These are phyloP conservation scores for Thrips palmi DNA, from an alignment of 1,140 invertebrate species.

Conservation along the genomic window DNA sequence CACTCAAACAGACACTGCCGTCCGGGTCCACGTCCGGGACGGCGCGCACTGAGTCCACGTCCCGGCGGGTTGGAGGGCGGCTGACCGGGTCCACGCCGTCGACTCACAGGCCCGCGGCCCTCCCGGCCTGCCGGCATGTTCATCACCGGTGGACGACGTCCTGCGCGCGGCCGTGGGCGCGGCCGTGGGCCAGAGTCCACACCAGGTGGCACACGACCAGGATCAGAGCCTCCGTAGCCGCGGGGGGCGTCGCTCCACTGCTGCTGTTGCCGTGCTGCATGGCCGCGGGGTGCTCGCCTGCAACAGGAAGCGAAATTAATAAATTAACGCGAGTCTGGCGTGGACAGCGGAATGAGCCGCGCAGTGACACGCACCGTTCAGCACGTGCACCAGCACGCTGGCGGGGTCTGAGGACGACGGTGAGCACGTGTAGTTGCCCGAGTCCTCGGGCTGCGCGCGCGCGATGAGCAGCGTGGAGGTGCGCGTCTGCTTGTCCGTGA, in stretches of 20 bases:
- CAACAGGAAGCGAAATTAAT: constrained; percentile 20
- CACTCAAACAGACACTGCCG: no score
- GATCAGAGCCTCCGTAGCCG: no score
- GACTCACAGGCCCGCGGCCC: no score
- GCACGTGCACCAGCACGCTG: constrained; percentile 37
- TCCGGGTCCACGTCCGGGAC: no score
- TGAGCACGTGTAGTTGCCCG: constrained; percentile 74
- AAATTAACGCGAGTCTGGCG: background rate
- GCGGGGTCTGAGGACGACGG: constrained; percentile 38
- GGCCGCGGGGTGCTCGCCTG: constrained; percentile 66
- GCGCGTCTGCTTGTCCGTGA: constrained; percentile 67
- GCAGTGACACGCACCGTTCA: constrained; percentile 30
- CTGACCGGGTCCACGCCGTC: no score
- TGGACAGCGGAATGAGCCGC: background rate
- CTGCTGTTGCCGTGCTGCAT: constrained; percentile 54
- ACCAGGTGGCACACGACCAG: no score
- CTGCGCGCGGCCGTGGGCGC: no score
- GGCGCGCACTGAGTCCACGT: no score
- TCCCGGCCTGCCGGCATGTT: no score
- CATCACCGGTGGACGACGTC: no score
- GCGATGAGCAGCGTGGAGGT: constrained; percentile 68
- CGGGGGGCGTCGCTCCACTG: constrained; percentile 5
- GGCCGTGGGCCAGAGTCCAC: no score
- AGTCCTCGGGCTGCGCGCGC: constrained; percentile 49
- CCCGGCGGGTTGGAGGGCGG: no score